Base-by-base conservation (phyloP, 2,888 invertebrate species). In the Caenorhabditis sulstoni region DNA sequence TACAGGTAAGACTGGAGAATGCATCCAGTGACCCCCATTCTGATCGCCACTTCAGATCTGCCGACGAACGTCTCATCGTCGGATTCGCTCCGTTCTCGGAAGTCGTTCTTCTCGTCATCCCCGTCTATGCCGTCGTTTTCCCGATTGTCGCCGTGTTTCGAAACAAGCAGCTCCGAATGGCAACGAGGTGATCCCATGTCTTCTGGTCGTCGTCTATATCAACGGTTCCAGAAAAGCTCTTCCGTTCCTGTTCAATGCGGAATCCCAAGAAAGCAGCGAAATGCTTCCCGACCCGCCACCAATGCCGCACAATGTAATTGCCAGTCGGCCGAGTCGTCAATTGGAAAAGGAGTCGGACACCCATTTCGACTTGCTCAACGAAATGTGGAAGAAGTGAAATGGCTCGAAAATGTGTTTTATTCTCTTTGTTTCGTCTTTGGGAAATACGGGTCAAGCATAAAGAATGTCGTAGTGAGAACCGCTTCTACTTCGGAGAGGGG, bases 31-130 rank as follows among this genome's bases (percentile, higher is more conserved):
- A n/a, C n/a, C n/a, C n/a, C n/a, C n/a, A n/a, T n/a, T n/a, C n/a
- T n/a, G n/a, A n/a, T n/a, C n/a, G n/a, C n/a, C n/a, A n/a, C n/a
- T 81, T 41, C 49, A 79, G 81, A 53, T 71, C 78, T 12, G 67
- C 76, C 7, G 77, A 79, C 7, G 70, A 79, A 12, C 62, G 73
- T 20, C 59, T 75, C n/a, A 67, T 81, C n/a, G 71, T 75, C 14
- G 57, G 70, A 3, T 83, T 81, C 58, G 85, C 85, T 11, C 85
- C 85, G 1, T 85, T 80, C 55, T 82, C 82, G 4, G 85, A 85
- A 65, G 71, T 81, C n/a, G 85, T 85, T 11, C 55, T 85, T 8
- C 70, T 85, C 12, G 79, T 85, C 8, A 82, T 85, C 35, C 85
- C 85, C 1, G 64, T 83, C 39, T 83, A 85, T 49, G 76, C 83